Conservation (phyloP, 2,888 invertebrate species). For the Volucella inflata region DNA sequence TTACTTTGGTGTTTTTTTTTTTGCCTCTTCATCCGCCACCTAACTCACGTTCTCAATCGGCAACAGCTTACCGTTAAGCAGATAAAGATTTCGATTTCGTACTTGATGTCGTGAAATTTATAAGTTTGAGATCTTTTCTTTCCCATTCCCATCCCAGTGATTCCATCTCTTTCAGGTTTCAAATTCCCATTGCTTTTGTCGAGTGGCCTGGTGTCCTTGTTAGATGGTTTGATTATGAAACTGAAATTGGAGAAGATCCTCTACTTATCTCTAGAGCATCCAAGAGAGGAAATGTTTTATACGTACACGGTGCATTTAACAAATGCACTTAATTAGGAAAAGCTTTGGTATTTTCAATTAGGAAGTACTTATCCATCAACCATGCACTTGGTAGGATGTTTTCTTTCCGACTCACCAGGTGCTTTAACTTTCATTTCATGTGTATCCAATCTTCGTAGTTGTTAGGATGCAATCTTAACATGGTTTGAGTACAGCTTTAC, state of each 20-base stretch:
- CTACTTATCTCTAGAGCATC: conserved; percentile 21
- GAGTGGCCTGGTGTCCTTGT: neutral
- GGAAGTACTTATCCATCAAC: conserved; percentile 1
- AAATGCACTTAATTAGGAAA: conserved; percentile 66
- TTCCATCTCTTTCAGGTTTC: neutral
- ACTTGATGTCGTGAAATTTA: conserved; percentile 73
- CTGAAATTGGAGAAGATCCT: conserved; percentile 30
- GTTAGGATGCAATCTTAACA: neutral
- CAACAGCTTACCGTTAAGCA: conserved; percentile 73
- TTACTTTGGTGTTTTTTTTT: conserved; percentile 66
- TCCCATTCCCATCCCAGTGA: conserved; percentile 21
- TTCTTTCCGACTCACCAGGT: neutral
- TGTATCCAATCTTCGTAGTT: no score
- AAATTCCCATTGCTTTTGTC: neutral
- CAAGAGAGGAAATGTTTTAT: conserved; percentile 15
- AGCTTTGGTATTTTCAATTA: conserved; percentile 44
- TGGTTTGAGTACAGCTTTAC: neutral
- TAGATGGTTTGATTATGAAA: neutral
- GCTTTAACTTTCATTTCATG: no score
- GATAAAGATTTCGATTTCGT: conserved; percentile 75
- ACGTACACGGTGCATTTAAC: conserved; percentile 47
- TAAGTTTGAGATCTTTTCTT: conserved; percentile 70
- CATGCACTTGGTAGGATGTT: neutral
- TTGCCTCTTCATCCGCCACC: no score
- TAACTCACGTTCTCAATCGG: conserved; percentile 45